Percentiles rank a stretch among this genome's conserved stretches.
Evolutionary conservation across 2,888 invertebrate genomes (phyloP).

Genomic region (Neoascia interrupta): DNA sequence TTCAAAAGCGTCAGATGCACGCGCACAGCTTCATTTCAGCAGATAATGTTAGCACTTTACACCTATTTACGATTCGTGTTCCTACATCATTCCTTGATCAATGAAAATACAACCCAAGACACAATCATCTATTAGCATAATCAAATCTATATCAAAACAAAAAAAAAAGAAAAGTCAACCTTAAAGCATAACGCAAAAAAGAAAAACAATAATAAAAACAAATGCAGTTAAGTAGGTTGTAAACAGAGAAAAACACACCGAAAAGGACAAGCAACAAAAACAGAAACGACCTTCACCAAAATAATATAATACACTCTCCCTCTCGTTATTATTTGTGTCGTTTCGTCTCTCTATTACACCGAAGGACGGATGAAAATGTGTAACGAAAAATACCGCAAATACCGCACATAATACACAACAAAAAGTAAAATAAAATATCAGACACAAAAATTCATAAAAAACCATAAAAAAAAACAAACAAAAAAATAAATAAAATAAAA

Average conservation of each 20-base stretch:
- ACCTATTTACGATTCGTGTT: no score
- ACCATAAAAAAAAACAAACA: slow-evolving; percentile 21
- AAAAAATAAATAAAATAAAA: neutral
- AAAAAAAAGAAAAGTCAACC: slow-evolving; percentile 36
- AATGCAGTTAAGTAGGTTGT: slow-evolving; percentile 18
- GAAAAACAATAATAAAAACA: slow-evolving; percentile 43
- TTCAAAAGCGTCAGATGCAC: no score
- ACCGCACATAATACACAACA: slow-evolving; percentile 59
- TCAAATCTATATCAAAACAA: slow-evolving; percentile 54
- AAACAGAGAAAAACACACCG: slow-evolving; percentile 62
- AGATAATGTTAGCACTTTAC: no score
- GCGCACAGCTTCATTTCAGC: no score
- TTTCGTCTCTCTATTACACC: slow-evolving; percentile 58
- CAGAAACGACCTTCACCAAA: slow-evolving; percentile 69
- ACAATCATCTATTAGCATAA: slow-evolving; percentile 61
- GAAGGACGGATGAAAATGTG: slow-evolving; percentile 68
- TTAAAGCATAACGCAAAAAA: slow-evolving; percentile 47
- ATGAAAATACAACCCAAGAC: slow-evolving; percentile 12
- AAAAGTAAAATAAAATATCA: slow-evolving; percentile 63
- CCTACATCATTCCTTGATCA: no score
- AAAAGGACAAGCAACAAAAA: slow-evolving; percentile 68
- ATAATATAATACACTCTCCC: slow-evolving; percentile 53
- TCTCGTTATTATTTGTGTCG: slow-evolving; percentile 9
- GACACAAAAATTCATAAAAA: slow-evolving; percentile 63
- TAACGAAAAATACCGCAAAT: slow-evolving; percentile 63